Evolutionary conservation across 2,113 vertebrate species (phyloP).

Genomic region (Pollachius pollachius): DNA sequence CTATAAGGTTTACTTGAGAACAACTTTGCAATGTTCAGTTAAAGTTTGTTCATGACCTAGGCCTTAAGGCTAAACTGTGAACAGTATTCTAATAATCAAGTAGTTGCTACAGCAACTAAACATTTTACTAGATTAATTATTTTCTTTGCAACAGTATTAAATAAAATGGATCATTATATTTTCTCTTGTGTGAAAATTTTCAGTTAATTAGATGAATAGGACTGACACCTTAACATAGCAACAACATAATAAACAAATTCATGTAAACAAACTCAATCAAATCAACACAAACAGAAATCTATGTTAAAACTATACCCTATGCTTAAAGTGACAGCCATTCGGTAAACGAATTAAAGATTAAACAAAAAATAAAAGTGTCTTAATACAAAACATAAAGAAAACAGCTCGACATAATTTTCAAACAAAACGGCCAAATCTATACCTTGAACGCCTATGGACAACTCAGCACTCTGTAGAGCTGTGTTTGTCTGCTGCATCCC

Average conservation of each 20-base stretch:
- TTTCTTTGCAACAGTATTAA: background rate
- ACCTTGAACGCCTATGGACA: conserved; percentile 39
- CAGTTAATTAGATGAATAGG: background rate
- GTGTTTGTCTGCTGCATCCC: conserved; percentile 13
- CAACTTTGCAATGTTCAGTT: no score
- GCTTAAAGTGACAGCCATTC: background rate
- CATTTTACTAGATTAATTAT: background rate
- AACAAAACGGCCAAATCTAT: background rate
- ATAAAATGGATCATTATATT: background rate
- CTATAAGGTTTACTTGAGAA: background rate
- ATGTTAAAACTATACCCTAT: background rate
- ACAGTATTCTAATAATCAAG: no score
- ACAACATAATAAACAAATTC: background rate
- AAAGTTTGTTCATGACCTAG: no score
- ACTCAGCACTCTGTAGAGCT: conserved; percentile 41
- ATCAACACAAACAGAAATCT: background rate
- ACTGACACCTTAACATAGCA: background rate
- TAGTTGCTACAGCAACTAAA: background rate
- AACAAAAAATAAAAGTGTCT: background rate
- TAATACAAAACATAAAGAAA: background rate
- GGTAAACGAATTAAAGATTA: background rate
- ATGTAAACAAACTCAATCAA: background rate
- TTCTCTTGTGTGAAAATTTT: background rate
- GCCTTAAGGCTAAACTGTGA: no score
- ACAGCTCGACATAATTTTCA: background rate